These are phyloP conservation scores for Tridacna gigas DNA, from an alignment of 2,888 invertebrate genomes.

Conservation along the genomic window DNA sequence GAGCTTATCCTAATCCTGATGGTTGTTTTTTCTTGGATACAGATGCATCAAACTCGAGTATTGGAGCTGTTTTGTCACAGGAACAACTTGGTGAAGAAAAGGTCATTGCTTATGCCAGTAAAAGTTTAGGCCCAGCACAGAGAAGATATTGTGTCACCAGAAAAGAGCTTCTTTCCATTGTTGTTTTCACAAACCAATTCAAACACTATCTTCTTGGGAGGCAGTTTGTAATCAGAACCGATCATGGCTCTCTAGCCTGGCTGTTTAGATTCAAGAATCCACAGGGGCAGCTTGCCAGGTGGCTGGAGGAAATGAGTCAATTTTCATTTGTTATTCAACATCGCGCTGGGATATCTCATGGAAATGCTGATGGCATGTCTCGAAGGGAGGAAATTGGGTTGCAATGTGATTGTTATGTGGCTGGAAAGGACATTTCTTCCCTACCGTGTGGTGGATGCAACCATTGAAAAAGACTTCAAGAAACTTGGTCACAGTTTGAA, in stretches of 20 bases:
- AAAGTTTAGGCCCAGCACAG: not conserved
- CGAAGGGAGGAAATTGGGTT: not conserved
- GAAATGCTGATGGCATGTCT: slow-evolving; percentile 28
- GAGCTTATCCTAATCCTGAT: slow-evolving; percentile 28
- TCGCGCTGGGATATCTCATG: slow-evolving; percentile 25
- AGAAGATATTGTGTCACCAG: slow-evolving; percentile 5
- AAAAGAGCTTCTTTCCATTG: slow-evolving; percentile 24
- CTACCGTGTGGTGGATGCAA: too few species aligned
- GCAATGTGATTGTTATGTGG: too few species aligned
- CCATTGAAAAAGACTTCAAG: too few species aligned
- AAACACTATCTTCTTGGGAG: too few species aligned
- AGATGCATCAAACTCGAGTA: slow-evolving; percentile 34
- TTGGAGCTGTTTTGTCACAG: slow-evolving; percentile 34
- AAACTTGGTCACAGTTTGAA: too few species aligned
- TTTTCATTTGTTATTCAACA: slow-evolving; percentile 20
- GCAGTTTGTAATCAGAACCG: slow-evolving; percentile 23
- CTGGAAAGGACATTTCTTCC: too few species aligned
- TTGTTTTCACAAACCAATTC: slow-evolving; percentile 12
- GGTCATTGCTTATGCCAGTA: slow-evolving; percentile 20
- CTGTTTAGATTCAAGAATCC: slow-evolving; percentile 8
- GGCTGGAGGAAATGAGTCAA: slow-evolving; percentile 19
- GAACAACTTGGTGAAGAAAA: slow-evolving; percentile 26
- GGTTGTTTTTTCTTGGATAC: slow-evolving; percentile 26
- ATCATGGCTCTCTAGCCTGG: slow-evolving; percentile 18
- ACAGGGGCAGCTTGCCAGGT: slow-evolving; percentile 31